A percentile compares a stretch with the other conserved stretches of the same genome.
phyloP scores from a whole-genome alignment of 2,888 invertebrate species.

The Lasioglossum calceatum region DNA sequence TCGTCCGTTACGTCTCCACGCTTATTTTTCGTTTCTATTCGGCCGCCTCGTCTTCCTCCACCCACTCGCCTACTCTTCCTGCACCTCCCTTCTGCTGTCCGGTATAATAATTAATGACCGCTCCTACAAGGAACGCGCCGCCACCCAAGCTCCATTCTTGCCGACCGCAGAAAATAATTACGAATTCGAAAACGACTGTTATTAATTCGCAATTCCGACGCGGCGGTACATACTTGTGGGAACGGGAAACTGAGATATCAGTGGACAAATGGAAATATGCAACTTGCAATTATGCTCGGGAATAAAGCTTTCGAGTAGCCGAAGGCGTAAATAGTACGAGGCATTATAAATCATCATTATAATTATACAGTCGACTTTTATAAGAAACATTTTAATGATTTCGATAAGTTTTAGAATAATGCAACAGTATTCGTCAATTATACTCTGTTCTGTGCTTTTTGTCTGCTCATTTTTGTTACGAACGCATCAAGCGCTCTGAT shows the following conservation, averaged over 20 bases:
- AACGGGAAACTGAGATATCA: neutral
- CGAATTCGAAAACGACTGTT: conserved; percentile 71
- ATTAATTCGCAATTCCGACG: conserved; percentile 62
- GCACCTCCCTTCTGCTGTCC: conserved; percentile 64
- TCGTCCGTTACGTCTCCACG: conserved; percentile 58
- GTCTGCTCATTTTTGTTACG: too few species aligned
- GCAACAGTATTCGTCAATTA: too few species aligned
- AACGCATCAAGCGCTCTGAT: too few species aligned
- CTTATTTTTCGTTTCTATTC: conserved; percentile 68
- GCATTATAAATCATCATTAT: neutral
- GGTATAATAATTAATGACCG: conserved; percentile 77
- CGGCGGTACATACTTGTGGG: neutral
- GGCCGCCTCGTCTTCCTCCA: conserved; percentile 57
- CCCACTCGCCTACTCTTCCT: conserved; percentile 60
- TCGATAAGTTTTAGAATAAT: too few species aligned
- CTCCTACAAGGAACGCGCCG: conserved; percentile 71
- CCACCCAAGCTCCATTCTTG: conserved; percentile 72
- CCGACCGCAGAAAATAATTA: conserved; percentile 75
- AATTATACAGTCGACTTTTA: neutral
- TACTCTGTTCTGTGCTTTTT: too few species aligned
- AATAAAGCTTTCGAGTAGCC: neutral
- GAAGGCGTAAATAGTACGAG: neutral
- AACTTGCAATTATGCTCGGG: neutral
- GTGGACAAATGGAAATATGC: neutral
- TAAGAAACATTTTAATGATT: too few species aligned